Evolutionary conservation across 1,140 invertebrate genomes (phyloP), one percentile per base, ranked within the genome.

Genomic region (Zaprionus nigranus): DNA sequence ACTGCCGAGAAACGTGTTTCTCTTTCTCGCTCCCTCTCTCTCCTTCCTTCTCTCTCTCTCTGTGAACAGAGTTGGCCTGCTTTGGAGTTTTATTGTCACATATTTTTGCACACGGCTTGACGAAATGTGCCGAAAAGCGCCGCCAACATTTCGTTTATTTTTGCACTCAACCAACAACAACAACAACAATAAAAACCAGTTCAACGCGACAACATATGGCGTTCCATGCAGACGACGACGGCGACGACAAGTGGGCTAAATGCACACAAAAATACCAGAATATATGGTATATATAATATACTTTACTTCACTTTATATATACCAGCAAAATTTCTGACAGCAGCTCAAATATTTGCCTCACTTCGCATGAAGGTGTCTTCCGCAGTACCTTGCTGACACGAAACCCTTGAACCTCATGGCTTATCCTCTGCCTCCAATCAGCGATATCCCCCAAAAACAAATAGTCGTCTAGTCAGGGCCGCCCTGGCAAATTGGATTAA

Each of bases 81-180:
- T 73, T 77, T 73, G 56, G 26, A 63, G 51, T 77, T 74, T 77
- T 77, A 77, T 73, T 77, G 75, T 77, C 75, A 67, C 75, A 75
- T 61, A 38, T 79, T 74, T 81, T 71, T 72, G 79, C 82, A 66
- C 82, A 79, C 70, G 84, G 51, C 58, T 75, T 72, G 82, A 85
- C 82, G 82, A 85, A 85, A 85, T 86, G 75, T 81, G 82, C 76
- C 65, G 49, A 75, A 81, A 85, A 71, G 66, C 53, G 74, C 69
- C 53, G 61, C 63, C 66, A 79, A 83, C 36, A 83, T 83, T 84
- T 83, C 83, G 78, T 84, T 84, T 84, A 81, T 84, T 84, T 84
- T 84, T 71, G 78, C 72, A 71, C 63, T 79, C 46, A 30, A 51
- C 62, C 58, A 58, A 28, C 40, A 49, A 51, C 38, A 20, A 22